Percentiles rank a stretch among this genome's conserved stretches.
These are phyloP conservation scores for Turdus rufiventris DNA, from an alignment of 2,113 vertebrate species.

Conservation along the genomic window DNA sequence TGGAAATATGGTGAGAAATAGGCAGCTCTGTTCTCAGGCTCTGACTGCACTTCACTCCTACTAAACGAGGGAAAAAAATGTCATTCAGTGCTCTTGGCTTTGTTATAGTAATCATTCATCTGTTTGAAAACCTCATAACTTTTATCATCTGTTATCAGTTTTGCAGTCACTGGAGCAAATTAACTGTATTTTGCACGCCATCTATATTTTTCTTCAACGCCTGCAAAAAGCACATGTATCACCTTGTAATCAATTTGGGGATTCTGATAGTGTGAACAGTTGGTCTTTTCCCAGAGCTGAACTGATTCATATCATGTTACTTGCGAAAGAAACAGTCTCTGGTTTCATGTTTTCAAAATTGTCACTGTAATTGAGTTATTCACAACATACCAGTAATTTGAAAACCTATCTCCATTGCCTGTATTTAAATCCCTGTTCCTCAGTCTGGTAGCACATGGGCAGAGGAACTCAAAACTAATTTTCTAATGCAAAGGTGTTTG, in stretches of 20 bases:
- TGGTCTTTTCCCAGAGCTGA: conserved; percentile 46
- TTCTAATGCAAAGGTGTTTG: background rate
- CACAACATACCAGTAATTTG: background rate
- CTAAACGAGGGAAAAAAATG: background rate
- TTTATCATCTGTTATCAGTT: conserved; percentile 46
- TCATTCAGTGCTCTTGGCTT: conserved; percentile 43
- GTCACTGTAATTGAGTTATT: conserved; percentile 25
- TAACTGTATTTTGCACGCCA: conserved; percentile 20
- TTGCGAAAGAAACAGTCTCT: conserved; percentile 19
- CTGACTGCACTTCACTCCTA: conserved; percentile 22
- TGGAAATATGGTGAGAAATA: background rate
- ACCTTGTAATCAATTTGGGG: conserved; percentile 51
- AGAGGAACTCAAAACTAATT: background rate
- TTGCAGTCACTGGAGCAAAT: conserved; percentile 39
- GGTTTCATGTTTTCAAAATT: conserved; percentile 20
- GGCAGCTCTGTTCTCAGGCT: background rate
- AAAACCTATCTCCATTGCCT: background rate
- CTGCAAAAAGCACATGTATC: conserved; percentile 51
- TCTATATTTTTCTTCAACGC: background rate
- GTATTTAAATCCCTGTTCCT: background rate
- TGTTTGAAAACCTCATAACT: conserved; percentile 41
- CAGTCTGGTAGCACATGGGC: background rate
- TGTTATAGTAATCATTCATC: conserved; percentile 42
- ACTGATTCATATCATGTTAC: conserved; percentile 28
- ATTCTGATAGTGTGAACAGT: conserved; percentile 53